These are phyloP conservation scores for Lepidiolamprologus cunningtoni DNA, from an alignment of 2,113 vertebrate genomes.

Conservation along the genomic window DNA sequence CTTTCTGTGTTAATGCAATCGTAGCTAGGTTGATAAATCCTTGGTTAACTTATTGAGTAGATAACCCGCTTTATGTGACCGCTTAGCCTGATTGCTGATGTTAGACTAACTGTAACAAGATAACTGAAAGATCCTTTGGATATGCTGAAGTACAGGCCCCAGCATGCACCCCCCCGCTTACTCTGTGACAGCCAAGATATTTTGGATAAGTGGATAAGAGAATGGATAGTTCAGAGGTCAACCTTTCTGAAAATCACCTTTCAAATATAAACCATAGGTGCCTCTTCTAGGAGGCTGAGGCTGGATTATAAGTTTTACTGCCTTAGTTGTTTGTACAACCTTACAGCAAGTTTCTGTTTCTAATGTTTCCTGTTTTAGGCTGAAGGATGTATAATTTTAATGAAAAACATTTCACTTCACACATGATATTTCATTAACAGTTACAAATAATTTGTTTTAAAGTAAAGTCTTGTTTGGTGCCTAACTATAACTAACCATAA, in stretches of 20 bases:
- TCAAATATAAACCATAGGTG: background rate
- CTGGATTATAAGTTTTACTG: background rate
- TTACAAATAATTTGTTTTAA: background rate
- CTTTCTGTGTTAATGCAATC: background rate
- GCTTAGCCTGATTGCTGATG: background rate
- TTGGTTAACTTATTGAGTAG: background rate
- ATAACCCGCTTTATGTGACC: rapidly evolving
- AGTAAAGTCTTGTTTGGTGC: background rate
- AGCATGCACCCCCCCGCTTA: background rate
- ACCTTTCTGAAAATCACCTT: background rate
- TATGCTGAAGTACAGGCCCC: background rate
- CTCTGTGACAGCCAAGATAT: background rate
- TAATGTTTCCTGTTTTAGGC: background rate
- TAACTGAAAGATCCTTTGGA: background rate
- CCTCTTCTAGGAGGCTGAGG: too few relatives aligned
- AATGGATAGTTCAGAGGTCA: background rate
- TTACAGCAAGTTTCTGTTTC: background rate
- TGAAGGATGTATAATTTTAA: background rate
- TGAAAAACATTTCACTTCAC: background rate
- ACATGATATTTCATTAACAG: background rate
- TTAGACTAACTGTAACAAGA: background rate
- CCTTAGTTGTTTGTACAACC: background rate
- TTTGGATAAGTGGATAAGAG: background rate
- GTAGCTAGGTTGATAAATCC: background rate
- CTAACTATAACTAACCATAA: background rate